Evolutionary conservation across 2,888 invertebrate species (phyloP).

Genomic region (Nemotelus pantherinus): DNA sequence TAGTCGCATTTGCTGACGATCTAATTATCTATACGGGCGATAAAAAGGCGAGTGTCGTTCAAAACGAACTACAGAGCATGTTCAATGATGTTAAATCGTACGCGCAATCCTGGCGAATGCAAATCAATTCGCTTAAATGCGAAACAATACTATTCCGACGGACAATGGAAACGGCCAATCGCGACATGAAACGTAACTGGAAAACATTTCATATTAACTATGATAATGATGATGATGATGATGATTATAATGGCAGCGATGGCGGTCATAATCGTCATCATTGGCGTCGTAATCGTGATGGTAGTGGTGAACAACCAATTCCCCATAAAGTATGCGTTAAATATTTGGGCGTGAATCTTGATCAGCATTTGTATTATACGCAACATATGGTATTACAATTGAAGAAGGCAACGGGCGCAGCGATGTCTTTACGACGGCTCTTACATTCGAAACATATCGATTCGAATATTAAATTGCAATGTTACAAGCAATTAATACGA

Average conservation of each 20-base stretch:
- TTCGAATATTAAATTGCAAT: neutral
- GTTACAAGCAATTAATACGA: constrained; percentile 10
- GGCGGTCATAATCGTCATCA: no score
- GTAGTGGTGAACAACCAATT: neutral
- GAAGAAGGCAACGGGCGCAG: neutral
- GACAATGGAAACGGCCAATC: neutral
- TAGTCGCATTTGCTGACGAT: constrained; percentile 34
- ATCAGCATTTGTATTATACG: constrained; percentile 7
- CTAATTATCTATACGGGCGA: constrained; percentile 10
- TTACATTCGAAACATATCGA: constrained; percentile 11
- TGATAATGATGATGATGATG: neutral
- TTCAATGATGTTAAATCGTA: neutral
- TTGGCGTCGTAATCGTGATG: neutral
- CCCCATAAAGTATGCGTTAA: neutral
- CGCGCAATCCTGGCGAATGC: constrained; percentile 7
- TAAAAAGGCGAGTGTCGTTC: neutral
- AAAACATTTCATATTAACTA: constrained; percentile 5
- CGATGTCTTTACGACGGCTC: neutral
- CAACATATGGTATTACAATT: neutral
- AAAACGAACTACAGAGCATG: constrained; percentile 4
- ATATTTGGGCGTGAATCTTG: constrained; percentile 18
- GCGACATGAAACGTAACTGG: constrained; percentile 9
- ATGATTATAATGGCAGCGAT: no score
- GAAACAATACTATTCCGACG: constrained; percentile 14
- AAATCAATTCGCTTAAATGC: constrained; percentile 25